A percentile compares a stretch with the other conserved stretches of the same genome.
Evolutionary conservation across 2,113 vertebrate genomes (phyloP).

Genomic region (Siniperca chuatsi): DNA sequence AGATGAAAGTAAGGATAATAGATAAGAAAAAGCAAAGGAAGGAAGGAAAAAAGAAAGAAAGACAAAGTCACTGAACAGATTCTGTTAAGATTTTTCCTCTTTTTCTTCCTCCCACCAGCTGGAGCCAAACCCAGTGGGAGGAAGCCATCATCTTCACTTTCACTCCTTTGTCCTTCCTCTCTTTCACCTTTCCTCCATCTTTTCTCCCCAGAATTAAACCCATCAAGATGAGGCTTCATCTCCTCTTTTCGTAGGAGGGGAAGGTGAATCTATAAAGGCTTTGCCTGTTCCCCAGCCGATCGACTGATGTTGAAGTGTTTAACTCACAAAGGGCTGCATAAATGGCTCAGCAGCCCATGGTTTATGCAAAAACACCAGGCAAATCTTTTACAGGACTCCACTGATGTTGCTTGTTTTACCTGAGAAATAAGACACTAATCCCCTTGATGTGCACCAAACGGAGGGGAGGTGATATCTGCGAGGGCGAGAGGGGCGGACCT

Average conservation of each 20-base stretch:
- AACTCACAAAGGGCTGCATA: conserved; percentile 64
- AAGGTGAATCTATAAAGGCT: conserved; percentile 69
- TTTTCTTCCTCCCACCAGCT: conserved; percentile 60
- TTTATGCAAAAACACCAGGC: conserved; percentile 58
- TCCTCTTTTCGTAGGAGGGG: conserved; percentile 60
- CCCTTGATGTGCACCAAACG: conserved; percentile 63
- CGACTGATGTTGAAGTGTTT: conserved; percentile 72
- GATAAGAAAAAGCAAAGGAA: not conserved
- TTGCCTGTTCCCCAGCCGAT: conserved; percentile 50
- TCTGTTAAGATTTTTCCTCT: conserved; percentile 10
- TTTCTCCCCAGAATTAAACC: conserved; percentile 58
- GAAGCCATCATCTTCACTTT: conserved; percentile 64
- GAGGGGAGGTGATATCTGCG: conserved; percentile 63
- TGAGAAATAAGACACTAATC: conserved; percentile 66
- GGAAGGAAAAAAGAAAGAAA: not conserved
- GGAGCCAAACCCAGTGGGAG: conserved; percentile 59
- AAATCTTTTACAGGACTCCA: conserved; percentile 52
- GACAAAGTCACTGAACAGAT: not conserved
- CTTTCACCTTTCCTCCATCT: conserved; percentile 54
- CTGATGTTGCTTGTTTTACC: conserved; percentile 73
- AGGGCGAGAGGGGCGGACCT: conserved; percentile 68
- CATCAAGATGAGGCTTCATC: conserved; percentile 48
- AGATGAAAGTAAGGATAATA: not conserved
- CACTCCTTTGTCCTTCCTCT: conserved; percentile 42
- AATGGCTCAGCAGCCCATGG: conserved; percentile 37